phyloP scores from a whole-genome alignment of 2,888 invertebrate genomes.

The Gastrophysa polygoni region DNA sequence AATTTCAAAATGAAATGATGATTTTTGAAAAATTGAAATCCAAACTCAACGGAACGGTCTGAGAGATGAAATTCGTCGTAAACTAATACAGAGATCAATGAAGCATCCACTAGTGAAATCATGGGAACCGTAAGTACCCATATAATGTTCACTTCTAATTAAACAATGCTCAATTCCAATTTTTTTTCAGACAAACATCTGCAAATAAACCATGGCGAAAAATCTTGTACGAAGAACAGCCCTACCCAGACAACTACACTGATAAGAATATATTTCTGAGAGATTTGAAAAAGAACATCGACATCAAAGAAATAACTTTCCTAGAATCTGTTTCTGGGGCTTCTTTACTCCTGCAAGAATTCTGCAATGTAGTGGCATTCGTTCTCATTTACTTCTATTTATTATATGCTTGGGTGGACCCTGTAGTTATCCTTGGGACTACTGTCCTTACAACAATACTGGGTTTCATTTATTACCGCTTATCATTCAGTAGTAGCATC shows the following conservation, averaged over 20 bases:
- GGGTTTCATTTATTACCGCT: slow-evolving; percentile 68
- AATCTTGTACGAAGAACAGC: slow-evolving; percentile 86
- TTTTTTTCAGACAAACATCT: slow-evolving; percentile 28
- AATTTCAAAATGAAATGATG: no score
- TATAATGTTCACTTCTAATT: no score
- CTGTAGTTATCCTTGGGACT: slow-evolving; percentile 67
- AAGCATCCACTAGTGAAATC: background rate
- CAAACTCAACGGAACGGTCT: no score
- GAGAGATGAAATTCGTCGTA: no score
- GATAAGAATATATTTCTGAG: slow-evolving; percentile 81
- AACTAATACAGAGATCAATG: no score
- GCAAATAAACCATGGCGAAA: slow-evolving; percentile 76
- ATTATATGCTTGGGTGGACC: slow-evolving; percentile 70
- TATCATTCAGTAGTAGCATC: slow-evolving; percentile 36
- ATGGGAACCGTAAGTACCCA: background rate
- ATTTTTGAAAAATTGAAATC: no score
- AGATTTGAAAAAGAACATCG: slow-evolving; percentile 82
- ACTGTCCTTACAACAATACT: slow-evolving; percentile 63
- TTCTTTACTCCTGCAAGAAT: slow-evolving; percentile 77
- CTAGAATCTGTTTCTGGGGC: slow-evolving; percentile 75
- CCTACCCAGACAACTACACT: slow-evolving; percentile 91
- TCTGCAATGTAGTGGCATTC: slow-evolving; percentile 78
- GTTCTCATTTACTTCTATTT: slow-evolving; percentile 74
- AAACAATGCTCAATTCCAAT: no score
- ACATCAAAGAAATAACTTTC: slow-evolving; percentile 75